phyloP scores from a whole-genome alignment of 2,888 invertebrate species.

The Ornithoptera priamus region DNA sequence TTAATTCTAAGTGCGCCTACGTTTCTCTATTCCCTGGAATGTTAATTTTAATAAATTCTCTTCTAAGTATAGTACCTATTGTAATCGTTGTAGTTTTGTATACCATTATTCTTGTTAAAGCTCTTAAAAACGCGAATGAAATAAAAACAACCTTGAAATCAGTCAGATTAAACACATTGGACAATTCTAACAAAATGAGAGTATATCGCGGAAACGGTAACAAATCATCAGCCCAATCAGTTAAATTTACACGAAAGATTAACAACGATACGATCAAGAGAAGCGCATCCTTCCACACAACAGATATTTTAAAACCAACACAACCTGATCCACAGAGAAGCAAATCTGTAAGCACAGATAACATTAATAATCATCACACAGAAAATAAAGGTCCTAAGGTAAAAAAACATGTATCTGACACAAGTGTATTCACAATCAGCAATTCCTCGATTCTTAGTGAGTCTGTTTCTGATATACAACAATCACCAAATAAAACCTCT shows the following conservation, averaged over 20 bases:
- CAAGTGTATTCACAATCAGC: slow-evolving; percentile 56
- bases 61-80: slow-evolving; percentile 77
- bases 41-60: slow-evolving; percentile 77
- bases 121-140: slow-evolving; percentile 70
- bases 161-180: slow-evolving; percentile 38
- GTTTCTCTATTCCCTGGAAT: slow-evolving; percentile 77
- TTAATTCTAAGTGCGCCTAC: slow-evolving; percentile 74
- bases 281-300: slow-evolving; percentile 56
- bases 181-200: slow-evolving; percentile 52
- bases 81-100: slow-evolving; percentile 73
- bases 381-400: slow-evolving; percentile 32
- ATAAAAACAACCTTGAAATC: slow-evolving; percentile 53
- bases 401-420: slow-evolving; percentile 47
- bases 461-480: slow-evolving; percentile 35
- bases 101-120: slow-evolving; percentile 79
- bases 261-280: slow-evolving; percentile 44
- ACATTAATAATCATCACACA: slow-evolving; percentile 41
- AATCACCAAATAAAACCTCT: slow-evolving; percentile 29
- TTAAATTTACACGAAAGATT: slow-evolving; percentile 38
- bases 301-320: slow-evolving; percentile 25
- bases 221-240: slow-evolving; percentile 37
- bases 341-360: slow-evolving; percentile 57
- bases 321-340: slow-evolving; percentile 9
- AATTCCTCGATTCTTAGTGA: slow-evolving; percentile 41
- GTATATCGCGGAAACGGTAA: slow-evolving; percentile 53